Evolutionary conservation across 2,888 invertebrate genomes (phyloP), one percentile per base, ranked within the genome.

Genomic region (Drosophila quinaria): DNA sequence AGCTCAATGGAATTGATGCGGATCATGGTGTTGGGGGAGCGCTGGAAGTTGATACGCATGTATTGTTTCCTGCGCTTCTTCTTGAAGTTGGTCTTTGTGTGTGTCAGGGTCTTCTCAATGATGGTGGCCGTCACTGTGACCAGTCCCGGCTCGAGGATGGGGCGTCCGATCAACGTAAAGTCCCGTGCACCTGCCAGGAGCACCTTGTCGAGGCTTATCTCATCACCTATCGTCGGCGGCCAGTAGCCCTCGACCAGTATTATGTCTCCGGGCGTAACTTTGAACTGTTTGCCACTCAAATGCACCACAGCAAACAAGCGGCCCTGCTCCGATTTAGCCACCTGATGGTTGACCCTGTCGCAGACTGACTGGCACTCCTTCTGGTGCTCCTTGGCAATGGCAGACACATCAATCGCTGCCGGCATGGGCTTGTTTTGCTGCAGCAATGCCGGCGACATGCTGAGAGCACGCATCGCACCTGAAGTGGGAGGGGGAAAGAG

Each of bases 211-310:
- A 98, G 92, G 72, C 94, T 95, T 58, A 98, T 94, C 92, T 95
- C 93, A 89, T 98, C 97, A 0, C 97, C 97, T 61, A 95, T 94
- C 56, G 95, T 95, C 2, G 97, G 97, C 33, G 96, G 96, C 97
- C 97, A 97, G 88, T 95, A 95, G 0, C 97, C 97, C 92, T 97
- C 96, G 0, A 98, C 93, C 0, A 97, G 94, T 31, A 98, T 94
- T 3, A 98, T 93, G 92, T 98, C 98, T n/a, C 96, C 97, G 65
- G 95, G 94, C 0, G 97, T 97, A 0, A 98, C 94, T 92, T 97
- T 96, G 93, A 96, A 97, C 89, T 98, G 98, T 92, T 96, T 97
- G 11, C 97, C 97, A 69, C 95, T 94, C 17, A 98, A 82, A 83
- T 97, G 96, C 1, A 98, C 94, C 1, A 98, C 94, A 0, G 98